These are phyloP conservation scores for Parauchenoglanis ngamensis DNA, from an alignment of 2,797 vertebrate genomes.

Conservation along the genomic window DNA sequence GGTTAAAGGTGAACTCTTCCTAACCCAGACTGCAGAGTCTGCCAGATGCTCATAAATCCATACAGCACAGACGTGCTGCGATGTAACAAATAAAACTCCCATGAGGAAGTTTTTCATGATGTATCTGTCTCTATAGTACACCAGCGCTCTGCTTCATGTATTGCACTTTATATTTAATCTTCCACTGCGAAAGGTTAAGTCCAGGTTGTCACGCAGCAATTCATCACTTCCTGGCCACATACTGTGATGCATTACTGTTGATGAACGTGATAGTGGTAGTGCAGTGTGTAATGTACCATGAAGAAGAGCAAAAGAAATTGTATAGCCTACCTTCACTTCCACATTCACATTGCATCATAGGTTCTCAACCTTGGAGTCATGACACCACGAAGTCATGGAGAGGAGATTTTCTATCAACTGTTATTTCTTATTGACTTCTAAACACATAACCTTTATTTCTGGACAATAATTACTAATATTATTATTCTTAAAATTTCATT, in stretches of 20 bases:
- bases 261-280: not conserved
- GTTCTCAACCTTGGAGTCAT: not conserved
- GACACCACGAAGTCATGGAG: not conserved
- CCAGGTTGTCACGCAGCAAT: not conserved
- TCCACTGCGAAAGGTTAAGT: not conserved
- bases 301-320: not conserved
- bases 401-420: not conserved
- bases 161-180: conserved; percentile 25
- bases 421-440: not conserved
- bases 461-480: not conserved
- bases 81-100: conserved; percentile 22
- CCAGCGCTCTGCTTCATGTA: conserved; percentile 34
- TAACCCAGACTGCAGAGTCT: not conserved
- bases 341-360: not conserved
- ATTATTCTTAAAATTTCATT: not conserved
- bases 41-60: conserved; percentile 44
- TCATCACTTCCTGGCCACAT: not conserved
- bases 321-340: not conserved
- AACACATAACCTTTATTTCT: not conserved
- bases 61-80: not conserved
- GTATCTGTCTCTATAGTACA: conserved; percentile 3
- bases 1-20: conserved; percentile 12
- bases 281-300: not conserved
- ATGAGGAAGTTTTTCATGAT: conserved; percentile 27
- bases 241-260: not conserved